Percentiles rank a stretch among this genome's conserved stretches.
These are phyloP conservation scores for Dermatemys mawii DNA, from an alignment of 2,113 vertebrate species.

Conservation along the genomic window DNA sequence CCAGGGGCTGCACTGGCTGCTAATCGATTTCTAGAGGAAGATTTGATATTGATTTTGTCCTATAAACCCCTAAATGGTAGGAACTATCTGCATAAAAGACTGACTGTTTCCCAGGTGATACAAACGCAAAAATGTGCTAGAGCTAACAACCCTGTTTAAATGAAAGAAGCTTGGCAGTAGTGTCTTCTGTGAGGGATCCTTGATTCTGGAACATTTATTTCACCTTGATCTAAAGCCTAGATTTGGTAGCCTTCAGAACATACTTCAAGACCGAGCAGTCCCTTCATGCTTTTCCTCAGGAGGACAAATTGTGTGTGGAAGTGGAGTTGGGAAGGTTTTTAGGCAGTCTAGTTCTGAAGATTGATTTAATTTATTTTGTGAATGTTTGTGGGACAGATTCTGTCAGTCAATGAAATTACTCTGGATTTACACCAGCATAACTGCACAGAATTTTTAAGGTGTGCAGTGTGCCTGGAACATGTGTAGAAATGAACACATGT, in stretches of 20 bases:
- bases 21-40: not conserved
- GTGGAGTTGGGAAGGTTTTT: not conserved
- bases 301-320: not conserved
- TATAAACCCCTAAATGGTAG: not conserved
- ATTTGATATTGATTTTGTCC: not conserved
- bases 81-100: not conserved
- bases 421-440: not conserved
- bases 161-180: not conserved
- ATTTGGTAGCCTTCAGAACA: not conserved
- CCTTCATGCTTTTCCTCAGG: not conserved
- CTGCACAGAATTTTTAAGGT: not conserved
- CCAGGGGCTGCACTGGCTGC: not conserved
- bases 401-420: not conserved
- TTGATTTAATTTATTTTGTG: not conserved
- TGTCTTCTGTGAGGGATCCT: not conserved
- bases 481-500: not conserved
- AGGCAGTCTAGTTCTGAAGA: not conserved
- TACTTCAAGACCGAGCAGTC: not conserved
- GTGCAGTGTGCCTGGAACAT: not conserved
- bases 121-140: not conserved
- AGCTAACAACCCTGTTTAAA: not conserved
- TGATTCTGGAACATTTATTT: not conserved
- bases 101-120: not conserved
- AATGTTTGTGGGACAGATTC: not conserved
- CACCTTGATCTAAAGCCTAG: not conserved